Base-by-base conservation (phyloP, 2,888 invertebrate species). In the Aethes cnicana region DNA sequence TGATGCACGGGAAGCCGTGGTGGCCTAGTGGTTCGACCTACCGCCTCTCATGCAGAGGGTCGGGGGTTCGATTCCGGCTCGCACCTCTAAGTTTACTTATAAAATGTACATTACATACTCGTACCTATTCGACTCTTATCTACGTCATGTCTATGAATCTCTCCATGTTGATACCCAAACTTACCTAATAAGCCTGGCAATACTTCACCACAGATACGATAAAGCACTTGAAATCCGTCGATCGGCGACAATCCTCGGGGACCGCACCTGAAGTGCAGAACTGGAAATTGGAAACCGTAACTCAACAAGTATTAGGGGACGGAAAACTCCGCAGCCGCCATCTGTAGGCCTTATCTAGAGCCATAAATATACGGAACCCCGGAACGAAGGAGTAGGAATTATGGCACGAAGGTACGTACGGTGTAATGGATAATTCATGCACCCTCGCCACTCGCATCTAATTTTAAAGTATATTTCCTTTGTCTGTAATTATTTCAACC, bases 261-360 rank as follows among this genome's bases (percentile, higher is more conserved):
- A 66, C 57, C 53, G 65, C 78, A 86, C 87, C 86, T 84, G 84
- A 81, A 85, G 82, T 81, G 81, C 72, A 75, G 74, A 74, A 68
- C 78, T 83, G 81, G 79, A 87, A 87, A 89, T 89, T 89, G 87
- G 83, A 82, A 81, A 77, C 81, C 79, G 85, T 89, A 87, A 87
- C 81, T 89, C 87, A 88, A 85, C 86, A 82, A 87, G 86, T 88
- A 87, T 86, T 84, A 86, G 80, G 86, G 87, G 83, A 81, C 77
- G 80, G 85, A 86, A 85, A 89, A 86, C 78, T 86, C 77, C 72
- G 71, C 67, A 65, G 70, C 71, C 68, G 69, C 86, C 88, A 87
- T 89, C 88, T 87, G 88, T 81, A 88, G 81, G 81, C 81, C 83
- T 88, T 88, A 87, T 89, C 88, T 88, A 66, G 64, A 61, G 64